A percentile compares a stretch with the other conserved stretches of the same genome.
Conservation (phyloP, 2,113 vertebrate genomes). For the Anarhynchus alexandrinus region DNA sequence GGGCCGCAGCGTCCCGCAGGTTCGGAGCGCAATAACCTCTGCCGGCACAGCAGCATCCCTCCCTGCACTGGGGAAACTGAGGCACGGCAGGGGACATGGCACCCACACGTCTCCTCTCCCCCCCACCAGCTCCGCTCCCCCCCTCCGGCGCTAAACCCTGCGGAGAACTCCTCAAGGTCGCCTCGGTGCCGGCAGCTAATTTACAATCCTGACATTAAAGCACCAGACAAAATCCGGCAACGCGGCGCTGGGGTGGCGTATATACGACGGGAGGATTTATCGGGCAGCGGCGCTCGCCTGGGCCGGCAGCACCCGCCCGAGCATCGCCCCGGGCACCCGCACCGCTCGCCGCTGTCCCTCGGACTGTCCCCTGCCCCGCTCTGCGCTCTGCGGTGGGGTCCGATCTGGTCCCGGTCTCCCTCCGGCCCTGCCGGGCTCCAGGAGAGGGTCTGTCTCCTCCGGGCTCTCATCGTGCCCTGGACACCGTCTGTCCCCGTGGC, state of each 20-base stretch:
- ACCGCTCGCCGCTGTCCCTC: neutral
- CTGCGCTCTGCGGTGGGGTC: neutral
- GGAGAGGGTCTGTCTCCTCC: neutral
- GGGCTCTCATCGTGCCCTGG: no score
- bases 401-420: neutral
- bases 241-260: neutral
- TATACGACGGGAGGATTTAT: neutral
- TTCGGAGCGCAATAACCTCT: no score
- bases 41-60: neutral
- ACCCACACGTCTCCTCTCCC: neutral
- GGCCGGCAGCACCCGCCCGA: neutral
- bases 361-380: neutral
- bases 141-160: neutral
- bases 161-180: neutral
- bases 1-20: neutral
- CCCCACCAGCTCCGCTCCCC: no score
- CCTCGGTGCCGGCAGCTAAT: neutral
- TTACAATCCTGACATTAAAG: slow-evolving; percentile 4
- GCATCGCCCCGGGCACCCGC: neutral
- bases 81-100: neutral
- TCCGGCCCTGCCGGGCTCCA: neutral
- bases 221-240: neutral
- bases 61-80: neutral
- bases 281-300: no score
- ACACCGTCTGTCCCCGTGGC: no score